Evolutionary conservation across 2,888 invertebrate genomes (phyloP), one percentile per base, ranked within the genome.

Genomic region (Agrotis exclamationis): DNA sequence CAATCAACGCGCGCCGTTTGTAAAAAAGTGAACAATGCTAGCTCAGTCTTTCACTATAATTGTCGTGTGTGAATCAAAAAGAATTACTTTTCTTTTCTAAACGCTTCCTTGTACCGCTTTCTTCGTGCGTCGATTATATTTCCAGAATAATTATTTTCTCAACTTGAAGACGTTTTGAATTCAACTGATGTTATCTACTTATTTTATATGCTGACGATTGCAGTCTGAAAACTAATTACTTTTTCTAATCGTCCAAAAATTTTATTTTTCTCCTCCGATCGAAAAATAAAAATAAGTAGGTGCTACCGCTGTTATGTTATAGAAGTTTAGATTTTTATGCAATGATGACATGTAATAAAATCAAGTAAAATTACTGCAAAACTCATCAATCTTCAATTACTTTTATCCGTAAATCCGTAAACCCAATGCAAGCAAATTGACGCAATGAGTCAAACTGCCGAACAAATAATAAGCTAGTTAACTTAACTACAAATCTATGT

Each of bases 71-170:
- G 78, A 84, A 85, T 82, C 84, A 87, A 88, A 91, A 91, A 92
- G 87, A 89, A 85, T 86, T 83, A 94, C 93, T 95, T 95, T 95
- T 95, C 90, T 94, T 95, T 95, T 94, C 93, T 91, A 91, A 91
- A 83, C 80, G 88, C 92, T 94, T 95, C 93, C 93, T 92, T 87
- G 80, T 88, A 88, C 60, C 87, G 90, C 90, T 93, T 91, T 93
- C 92, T 86, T 89, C 77, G 79, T 45, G 47, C 28, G 47, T 63
- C 56, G 20, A 63, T 63, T 81, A 68, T 76, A 44, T 71, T 74
- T 62, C 50, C 65, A 73, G 59, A 75, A 69, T 71, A 78, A 73
- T 60, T 72, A 60, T 63, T 70, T 68, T 70, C 48, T 54, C 18
- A 50, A 66, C 44, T 44, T 20, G 54, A 51, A 53, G 45, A 51